Evolutionary conservation across 1,140 invertebrate genomes (phyloP).

Genomic region (Drosophila littoralis): DNA sequence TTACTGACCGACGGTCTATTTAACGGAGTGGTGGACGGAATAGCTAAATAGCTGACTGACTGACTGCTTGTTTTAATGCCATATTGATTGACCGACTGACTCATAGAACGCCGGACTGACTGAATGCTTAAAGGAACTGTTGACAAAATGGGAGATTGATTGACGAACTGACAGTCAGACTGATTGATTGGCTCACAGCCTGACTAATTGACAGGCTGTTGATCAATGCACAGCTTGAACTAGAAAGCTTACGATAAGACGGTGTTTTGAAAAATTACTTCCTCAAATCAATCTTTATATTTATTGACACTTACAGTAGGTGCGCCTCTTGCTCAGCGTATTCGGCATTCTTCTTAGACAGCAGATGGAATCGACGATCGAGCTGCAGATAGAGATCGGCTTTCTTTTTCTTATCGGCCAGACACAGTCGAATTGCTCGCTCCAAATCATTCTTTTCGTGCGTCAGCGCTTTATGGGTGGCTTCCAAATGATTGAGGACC

Average conservation of each 20-base stretch:
- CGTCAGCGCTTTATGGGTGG: not conserved
- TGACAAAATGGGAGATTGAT: no score
- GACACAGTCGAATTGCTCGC: not conserved
- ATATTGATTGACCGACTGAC: not conserved
- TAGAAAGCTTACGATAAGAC: no score
- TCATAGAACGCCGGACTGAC: not conserved
- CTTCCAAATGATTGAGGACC: not conserved
- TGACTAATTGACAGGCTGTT: not conserved
- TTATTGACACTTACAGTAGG: constrained; percentile 19
- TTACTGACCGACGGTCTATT: not conserved
- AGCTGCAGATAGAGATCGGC: constrained; percentile 10
- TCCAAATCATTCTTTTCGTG: not conserved
- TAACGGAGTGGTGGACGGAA: not conserved
- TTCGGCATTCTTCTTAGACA: constrained; percentile 51
- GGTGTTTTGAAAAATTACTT: no score
- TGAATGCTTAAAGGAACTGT: not conserved
- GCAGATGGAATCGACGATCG: constrained; percentile 41
- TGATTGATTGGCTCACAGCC: not conserved
- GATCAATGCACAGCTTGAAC: no score
- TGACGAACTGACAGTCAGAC: not conserved
- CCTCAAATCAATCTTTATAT: not conserved
- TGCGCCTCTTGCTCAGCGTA: constrained; percentile 1
- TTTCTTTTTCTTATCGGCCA: constrained; percentile 42
- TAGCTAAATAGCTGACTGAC: not conserved
- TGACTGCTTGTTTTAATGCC: not conserved